Evolutionary conservation across 2,888 invertebrate genomes (phyloP).

Genomic region (Limnephilus rhombicus): DNA sequence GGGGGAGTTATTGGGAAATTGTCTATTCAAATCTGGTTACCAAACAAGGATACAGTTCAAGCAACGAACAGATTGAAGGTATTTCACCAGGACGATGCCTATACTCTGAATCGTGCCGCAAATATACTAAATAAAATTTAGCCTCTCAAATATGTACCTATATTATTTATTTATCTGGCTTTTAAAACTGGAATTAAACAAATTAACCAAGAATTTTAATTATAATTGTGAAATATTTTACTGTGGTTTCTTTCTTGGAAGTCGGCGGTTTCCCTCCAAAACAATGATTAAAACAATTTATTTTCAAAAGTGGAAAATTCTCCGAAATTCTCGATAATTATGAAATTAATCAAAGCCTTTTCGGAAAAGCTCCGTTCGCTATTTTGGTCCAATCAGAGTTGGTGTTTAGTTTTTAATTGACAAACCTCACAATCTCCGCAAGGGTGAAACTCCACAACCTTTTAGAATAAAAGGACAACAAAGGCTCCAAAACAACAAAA

Average conservation of each 20-base stretch:
- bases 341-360: not conserved
- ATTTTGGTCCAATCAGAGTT: conserved; percentile 25
- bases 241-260: not conserved
- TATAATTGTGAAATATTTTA: not conserved
- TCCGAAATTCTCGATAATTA: not conserved
- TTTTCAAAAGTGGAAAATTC: not conserved
- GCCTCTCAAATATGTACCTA: not conserved
- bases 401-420: conserved; percentile 22
- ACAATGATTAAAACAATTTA: not conserved
- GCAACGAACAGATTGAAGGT: no score
- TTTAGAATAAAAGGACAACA: not conserved
- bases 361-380: not conserved
- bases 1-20: no score
- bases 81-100: no score
- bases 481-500: conserved; percentile 12
- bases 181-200: not conserved
- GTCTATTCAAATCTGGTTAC: no score
- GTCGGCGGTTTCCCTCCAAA: not conserved
- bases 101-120: no score
- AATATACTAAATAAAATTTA: no score
- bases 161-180: not conserved
- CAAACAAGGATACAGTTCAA: no score
- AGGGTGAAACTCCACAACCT: not conserved
- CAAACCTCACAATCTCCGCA: not conserved
- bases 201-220: not conserved